Base-by-base conservation (phyloP, 2,113 vertebrate genomes). In the Girardinichthys multiradiatus region DNA sequence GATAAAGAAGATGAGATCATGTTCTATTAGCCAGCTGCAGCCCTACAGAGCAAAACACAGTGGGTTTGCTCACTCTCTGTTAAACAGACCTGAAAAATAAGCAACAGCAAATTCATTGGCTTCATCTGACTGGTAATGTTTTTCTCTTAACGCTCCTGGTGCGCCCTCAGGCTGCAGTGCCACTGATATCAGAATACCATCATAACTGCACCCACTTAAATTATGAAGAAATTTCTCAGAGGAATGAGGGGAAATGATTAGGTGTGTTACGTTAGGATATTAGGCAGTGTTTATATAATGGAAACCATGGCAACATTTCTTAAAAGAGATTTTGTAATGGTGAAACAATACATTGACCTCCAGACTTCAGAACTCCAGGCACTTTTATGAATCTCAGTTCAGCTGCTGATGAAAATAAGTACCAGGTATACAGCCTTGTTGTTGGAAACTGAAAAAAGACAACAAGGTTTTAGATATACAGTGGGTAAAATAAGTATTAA, bases 241-340 rank as follows among this genome's bases (percentile, higher is more conserved):
- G 48, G 48, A 54, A 10, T 7, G 48, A 63, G 4, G 24, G 31
- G 33, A 76, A 73, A 73, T 71, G 24, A 67, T 65, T 57, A 65
- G 21, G 17, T 39, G 39, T 26, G 21, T 27, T 29, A 64, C 37
- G 31, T 37, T 45, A 76, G 33, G 4, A 73, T 60, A 75, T 65
- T 65, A 54, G 48, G 48, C n/a, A 28, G 33, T 14, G 21, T n/a
- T 60, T 37, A 42, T 51, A 68, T 57, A 62, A 66, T 26, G 21
- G 64, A 48, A 62, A 74, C 79, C 61, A 64, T 73, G 63, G 51
- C 24, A 77, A 82, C 54, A 8, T 60, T 67, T 62, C 58, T 29
- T 4, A 51, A 48, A 30, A 27, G 11, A 14, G 24, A 26, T 57
- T 57, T 57, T 27, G 8, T 57, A 27, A 26, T 12, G 54, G 54